phyloP scores from a whole-genome alignment of 2,797 vertebrate species.

The Acipenser transmontanus region DNA sequence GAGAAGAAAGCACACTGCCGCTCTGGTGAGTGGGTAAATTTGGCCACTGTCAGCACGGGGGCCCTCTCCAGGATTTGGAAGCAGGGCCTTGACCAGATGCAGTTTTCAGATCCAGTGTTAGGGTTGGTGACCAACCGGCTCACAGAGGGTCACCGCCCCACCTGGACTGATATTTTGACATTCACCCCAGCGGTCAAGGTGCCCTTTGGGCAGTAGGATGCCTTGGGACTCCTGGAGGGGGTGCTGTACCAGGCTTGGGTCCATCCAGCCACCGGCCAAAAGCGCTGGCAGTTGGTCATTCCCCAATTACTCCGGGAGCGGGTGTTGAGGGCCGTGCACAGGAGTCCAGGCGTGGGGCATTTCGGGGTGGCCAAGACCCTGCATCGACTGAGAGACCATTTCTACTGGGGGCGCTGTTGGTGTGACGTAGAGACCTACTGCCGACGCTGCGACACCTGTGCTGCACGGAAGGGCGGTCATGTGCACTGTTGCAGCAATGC shows the following conservation, averaged over 20 bases:
- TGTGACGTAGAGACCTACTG: constrained; percentile 1
- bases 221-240: background rate
- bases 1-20: too few relatives aligned
- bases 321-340: constrained; percentile 4
- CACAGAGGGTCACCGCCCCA: background rate
- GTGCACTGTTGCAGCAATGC: too few relatives aligned
- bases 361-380: constrained; percentile 8
- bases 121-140: background rate
- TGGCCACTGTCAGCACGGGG: too few relatives aligned
- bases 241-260: background rate
- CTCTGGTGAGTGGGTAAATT: too few relatives aligned
- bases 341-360: constrained; percentile 7
- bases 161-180: background rate
- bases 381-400: background rate
- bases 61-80: background rate
- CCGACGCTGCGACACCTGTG: constrained; percentile 3
- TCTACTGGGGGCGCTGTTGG: constrained; percentile 9
- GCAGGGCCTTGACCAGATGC: background rate
- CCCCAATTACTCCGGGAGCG: background rate
- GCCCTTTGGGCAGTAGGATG: background rate
- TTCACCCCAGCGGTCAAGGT: background rate
- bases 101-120: background rate
- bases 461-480: background rate
- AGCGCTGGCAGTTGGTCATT: constrained; percentile 8
- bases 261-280: background rate